A percentile compares a stretch with the other conserved stretches of the same genome.
phyloP scores from a whole-genome alignment of 2,113 vertebrate species.

The Phyllopteryx taeniolatus region DNA sequence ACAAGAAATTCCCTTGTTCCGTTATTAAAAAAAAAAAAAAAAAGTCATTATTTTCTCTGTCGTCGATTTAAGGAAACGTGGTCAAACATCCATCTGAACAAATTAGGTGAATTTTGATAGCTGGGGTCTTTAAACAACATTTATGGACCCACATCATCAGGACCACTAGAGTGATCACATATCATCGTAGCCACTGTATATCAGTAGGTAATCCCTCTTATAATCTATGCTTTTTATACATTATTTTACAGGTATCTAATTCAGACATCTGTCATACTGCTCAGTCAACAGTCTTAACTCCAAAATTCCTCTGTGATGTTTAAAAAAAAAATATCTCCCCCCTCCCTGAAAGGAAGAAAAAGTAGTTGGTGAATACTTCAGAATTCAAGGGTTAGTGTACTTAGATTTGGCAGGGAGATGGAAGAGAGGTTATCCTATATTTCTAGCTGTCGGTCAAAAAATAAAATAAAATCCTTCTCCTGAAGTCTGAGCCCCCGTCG shows the following conservation, averaged over 20 bases:
- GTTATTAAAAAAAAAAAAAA: not conserved
- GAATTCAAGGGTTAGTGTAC: constrained; percentile 41
- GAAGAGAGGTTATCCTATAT: constrained; percentile 55
- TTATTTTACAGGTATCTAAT: constrained; percentile 20
- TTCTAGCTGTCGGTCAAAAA: constrained; percentile 62
- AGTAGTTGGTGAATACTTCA: constrained; percentile 33
- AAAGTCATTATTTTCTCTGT: not conserved
- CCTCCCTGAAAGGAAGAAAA: constrained; percentile 24
- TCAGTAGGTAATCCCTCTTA: constrained; percentile 23
- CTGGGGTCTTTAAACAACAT: constrained; percentile 28
- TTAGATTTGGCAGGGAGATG: constrained; percentile 55
- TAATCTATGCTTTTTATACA: constrained; percentile 12
- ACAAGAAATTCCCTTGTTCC: not conserved
- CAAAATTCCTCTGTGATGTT: constrained; percentile 8
- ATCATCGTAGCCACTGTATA: constrained; percentile 20
- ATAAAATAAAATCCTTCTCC: constrained; percentile 44
- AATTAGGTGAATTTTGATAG: constrained; percentile 3
- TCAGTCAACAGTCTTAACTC: constrained; percentile 16
- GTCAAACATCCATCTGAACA: not conserved
- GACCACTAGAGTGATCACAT: constrained; percentile 31
- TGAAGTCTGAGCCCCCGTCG: constrained; percentile 64
- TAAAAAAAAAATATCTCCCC: constrained; percentile 32
- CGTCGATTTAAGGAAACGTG: not conserved
- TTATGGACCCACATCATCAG: constrained; percentile 43
- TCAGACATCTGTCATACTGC: constrained; percentile 5